Base-by-base conservation (phyloP, 2,113 vertebrate species). In the Cygnus buccinator region DNA sequence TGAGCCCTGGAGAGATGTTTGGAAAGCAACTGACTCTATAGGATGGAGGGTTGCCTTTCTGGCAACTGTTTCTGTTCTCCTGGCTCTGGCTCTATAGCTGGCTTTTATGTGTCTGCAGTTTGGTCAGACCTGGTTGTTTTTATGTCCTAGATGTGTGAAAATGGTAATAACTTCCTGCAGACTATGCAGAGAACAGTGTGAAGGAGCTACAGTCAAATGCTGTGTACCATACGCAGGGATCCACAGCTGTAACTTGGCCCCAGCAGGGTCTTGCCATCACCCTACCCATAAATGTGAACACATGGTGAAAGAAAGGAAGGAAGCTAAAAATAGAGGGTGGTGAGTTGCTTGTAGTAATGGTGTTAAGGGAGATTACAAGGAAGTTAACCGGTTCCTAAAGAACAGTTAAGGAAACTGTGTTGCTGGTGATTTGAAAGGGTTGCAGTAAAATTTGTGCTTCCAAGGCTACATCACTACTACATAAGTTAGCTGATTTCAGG, bases 211-310 rank as follows among this genome's bases (percentile, higher is more conserved):
- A 57, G 33, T 35, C 26, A 57, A 70, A 59, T 35, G 33, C 11
- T 33, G 0, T 0, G 0, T 37, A 6, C 48, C 19, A 19, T 35
- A 76, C 39, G 6, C 33, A 19, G 13, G 62, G 35, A 31, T 82
- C 18, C 8, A 1, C 11, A 46, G 33, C 19, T 18, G 18, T 37
- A 55, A 59, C 25, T 48, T 62, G 17, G 22, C 25, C 28, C 29
- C 10, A 43, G 6, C 6, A 72, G 11, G 23, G 15, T 20, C n/a
- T 55, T 95, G 48, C 21, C 28, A 68, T 12, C 13, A 57, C 23
- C 33, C 39, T 59, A 26, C 25, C 22, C 65, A 6, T 59, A 48
- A 83, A 54, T 28, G 5, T 48, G 57, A 82, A 20, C 41, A 26
- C 12, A 2, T 11, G 10, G 44, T 70, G 9, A 5, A 74, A 67